Conservation (phyloP, 2,797 vertebrate species). For the Propithecus perrieri region DNA sequence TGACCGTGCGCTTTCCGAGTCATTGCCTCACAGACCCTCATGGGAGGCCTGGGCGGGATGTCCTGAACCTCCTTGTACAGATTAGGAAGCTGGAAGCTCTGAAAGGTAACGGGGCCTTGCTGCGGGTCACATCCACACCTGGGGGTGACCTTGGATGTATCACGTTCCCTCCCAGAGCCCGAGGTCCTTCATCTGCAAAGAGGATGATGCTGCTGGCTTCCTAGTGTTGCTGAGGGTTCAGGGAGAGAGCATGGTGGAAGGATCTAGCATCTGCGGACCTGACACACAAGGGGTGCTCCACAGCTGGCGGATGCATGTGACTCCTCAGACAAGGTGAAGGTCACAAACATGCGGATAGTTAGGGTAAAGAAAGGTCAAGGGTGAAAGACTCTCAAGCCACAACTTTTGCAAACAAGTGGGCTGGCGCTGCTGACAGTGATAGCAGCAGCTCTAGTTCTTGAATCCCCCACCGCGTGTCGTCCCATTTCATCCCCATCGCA, state of each 20-base stretch:
- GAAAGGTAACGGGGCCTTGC: not conserved
- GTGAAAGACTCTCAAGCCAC: not conserved
- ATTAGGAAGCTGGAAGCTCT: not conserved
- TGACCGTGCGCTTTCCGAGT: not conserved
- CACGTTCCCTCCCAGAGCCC: not conserved
- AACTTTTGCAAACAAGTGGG: not conserved
- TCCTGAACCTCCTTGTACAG: not conserved
- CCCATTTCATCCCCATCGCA: not conserved
- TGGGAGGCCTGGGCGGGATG: not conserved
- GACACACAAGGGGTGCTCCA: not conserved
- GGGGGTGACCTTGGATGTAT: not conserved
- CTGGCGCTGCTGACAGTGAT: not conserved
- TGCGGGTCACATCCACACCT: not conserved
- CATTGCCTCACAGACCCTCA: not conserved
- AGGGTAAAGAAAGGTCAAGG: not conserved
- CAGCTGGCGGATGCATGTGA: not conserved
- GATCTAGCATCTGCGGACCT: not conserved
- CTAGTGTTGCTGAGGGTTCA: not conserved
- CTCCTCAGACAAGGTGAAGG: not conserved
- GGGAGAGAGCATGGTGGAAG: not conserved
- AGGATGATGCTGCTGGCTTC: not conserved
- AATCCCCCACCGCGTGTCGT: rapidly evolving
- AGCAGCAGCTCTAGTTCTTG: too few species aligned
- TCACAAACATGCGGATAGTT: rapidly evolving
- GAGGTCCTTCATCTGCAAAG: not conserved